Evolutionary conservation across 2,888 invertebrate species (phyloP).

Genomic region (Drosophila macrospina): DNA sequence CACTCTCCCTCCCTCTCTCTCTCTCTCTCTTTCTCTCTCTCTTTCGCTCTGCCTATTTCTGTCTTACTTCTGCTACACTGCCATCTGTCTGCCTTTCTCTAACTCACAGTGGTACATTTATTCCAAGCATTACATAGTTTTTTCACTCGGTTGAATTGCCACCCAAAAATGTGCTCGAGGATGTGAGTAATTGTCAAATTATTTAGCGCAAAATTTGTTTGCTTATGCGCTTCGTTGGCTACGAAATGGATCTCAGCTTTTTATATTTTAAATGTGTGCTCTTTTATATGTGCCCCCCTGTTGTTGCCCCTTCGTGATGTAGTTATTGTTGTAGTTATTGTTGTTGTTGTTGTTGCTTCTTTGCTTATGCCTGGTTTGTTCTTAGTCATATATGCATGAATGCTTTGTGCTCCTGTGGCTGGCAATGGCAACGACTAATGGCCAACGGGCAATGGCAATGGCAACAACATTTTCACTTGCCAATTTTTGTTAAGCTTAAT

Average conservation of each 20-base stretch:
- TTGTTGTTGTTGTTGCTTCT: slow-evolving; percentile 23
- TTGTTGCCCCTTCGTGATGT: no score
- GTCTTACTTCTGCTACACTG: background rate
- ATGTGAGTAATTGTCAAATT: slow-evolving; percentile 85
- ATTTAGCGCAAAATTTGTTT: slow-evolving; percentile 85
- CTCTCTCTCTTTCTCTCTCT: background rate
- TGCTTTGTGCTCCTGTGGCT: slow-evolving; percentile 64
- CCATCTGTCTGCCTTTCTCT: slow-evolving; percentile 21
- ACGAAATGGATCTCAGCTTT: slow-evolving; percentile 79
- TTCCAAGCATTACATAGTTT: slow-evolving; percentile 53
- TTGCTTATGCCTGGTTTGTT: slow-evolving; percentile 76
- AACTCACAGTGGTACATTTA: slow-evolving; percentile 7
- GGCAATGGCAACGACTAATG: slow-evolving; percentile 11
- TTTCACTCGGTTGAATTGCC: slow-evolving; percentile 61
- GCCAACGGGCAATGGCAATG: slow-evolving; percentile 6
- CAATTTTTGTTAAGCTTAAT: slow-evolving; percentile 57
- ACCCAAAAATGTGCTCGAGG: slow-evolving; percentile 53
- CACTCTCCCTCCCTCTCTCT: background rate
- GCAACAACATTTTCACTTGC: slow-evolving; percentile 27
- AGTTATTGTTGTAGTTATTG: slow-evolving; percentile 12
- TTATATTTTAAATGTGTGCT: slow-evolving; percentile 44
- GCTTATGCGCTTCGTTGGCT: slow-evolving; percentile 83
- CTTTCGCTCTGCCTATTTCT: slow-evolving; percentile 1
- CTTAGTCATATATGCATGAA: slow-evolving; percentile 82
- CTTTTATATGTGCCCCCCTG: slow-evolving; percentile 10